Evolutionary conservation across 2,888 invertebrate genomes (phyloP), one percentile per base, ranked within the genome.

Genomic region (Scaptomyza parva): DNA sequence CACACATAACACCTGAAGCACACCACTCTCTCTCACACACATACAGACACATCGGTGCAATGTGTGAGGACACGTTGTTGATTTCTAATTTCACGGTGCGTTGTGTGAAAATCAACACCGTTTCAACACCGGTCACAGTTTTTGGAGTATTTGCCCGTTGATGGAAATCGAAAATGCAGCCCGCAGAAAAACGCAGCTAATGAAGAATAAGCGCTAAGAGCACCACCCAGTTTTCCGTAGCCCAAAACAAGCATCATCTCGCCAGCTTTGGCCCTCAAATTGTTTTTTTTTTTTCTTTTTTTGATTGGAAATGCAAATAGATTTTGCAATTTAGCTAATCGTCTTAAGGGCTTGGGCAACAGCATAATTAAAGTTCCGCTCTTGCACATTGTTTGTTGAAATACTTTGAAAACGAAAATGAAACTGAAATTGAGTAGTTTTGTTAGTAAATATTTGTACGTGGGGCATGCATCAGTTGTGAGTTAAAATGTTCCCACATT

Each of bases 21-120:
- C 43, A 41, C 52, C 44, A 30, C 11, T 22, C 9, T 0, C 18
- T n/a, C 20, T 20, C 18, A 12, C 11, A 18, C 35, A 37, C 33
- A 24, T 9, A 35, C 28, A n/a, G n/a, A 35, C 12, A 40, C 18
- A 18, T 22, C 17, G 44, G 54, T 26, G 70, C n/a, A 20, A 51
- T 11, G 51, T 54, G 68, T 73, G 55, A 70, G 68, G 81, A 70
- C 82, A 66, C 54, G 69, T 86, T 86, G 88, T 83, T 88, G 88
- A 81, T 86, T 82, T 82, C 88, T 88, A 82, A 82, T 82, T 82
- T 89, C 88, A 88, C 89, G 89, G 75, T 85, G 77, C 68, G 88
- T 75, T 82, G 88, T 87, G 86, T 82, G 89, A 88, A 89, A 89
- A 77, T 89, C 88, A 85, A 76, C 86, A 87, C 89, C 79, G 80